Evolutionary conservation across 2,888 invertebrate species (phyloP), one percentile per base, ranked within the genome.

Genomic region (Branchellion lobata): DNA sequence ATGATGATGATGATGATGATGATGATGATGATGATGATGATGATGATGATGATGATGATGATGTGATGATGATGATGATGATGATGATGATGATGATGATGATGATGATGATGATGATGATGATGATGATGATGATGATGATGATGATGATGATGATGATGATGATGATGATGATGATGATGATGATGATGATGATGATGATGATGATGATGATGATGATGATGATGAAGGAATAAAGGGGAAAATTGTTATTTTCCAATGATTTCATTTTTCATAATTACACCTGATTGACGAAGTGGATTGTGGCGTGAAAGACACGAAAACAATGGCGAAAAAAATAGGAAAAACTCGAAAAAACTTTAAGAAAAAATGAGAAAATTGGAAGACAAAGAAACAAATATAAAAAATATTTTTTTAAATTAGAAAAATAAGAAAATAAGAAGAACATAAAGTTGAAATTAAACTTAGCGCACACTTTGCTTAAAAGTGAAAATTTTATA

Each of bases 91-190:
- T 51, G 74, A 74, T 51, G 47, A 74, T 74, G 74, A 74, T 47
- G 74, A 36, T 14, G 74, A 74, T 47, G 74, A 74, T 47, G 74
- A 74, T 47, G 74, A 51, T 47, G 47, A 74, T 47, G 74, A 51
- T 51, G 74, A 74, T 51, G 74, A 74, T 51, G 74, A 74, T 51
- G 74, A 74, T 74, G 74, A 74, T 74, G 74, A 47, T 74, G 74
- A 47, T 47, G 74, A 47, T 74, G 21, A 74, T 74, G 74, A 18
- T 74, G 47, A 74, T 74, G 74, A 51, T 74, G 74, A 47, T 74
- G 74, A 47, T 68, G 27, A 68, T 18, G 18, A 68, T 68, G 68
- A 24, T 24, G 27, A 68, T 18, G 68, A n/a, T 27, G 68, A 68
- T 27, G 68, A 27, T 27, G 68, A 68, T 68, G 68, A 68, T 68